These are phyloP conservation scores for Dastarcus helophoroides DNA, from an alignment of 2,888 invertebrate genomes.

Conservation along the genomic window DNA sequence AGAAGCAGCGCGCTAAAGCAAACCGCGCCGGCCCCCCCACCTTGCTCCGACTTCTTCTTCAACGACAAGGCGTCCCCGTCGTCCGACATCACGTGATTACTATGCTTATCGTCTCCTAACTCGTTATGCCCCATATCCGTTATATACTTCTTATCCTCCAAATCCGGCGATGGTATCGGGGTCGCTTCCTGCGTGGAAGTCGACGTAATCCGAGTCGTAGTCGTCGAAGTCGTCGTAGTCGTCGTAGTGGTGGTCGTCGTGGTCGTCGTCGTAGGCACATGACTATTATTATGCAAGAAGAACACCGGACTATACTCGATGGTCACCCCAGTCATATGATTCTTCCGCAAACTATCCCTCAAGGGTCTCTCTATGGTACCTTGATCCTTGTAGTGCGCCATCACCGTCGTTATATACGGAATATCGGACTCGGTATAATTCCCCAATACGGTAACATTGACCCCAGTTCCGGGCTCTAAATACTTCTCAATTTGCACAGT, in stretches of 20 bases:
- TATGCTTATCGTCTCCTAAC: too few relatives aligned
- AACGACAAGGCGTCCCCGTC: too few relatives aligned
- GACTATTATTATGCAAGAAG: slow-evolving; percentile 60
- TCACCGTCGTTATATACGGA: slow-evolving; percentile 61
- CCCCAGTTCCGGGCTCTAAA: slow-evolving; percentile 70
- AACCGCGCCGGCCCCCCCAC: too few relatives aligned
- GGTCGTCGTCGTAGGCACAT: slow-evolving; percentile 67
- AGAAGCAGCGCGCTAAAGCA: too few relatives aligned
- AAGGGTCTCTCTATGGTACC: slow-evolving; percentile 46
- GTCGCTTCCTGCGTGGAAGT: too few relatives aligned
- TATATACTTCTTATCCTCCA: too few relatives aligned
- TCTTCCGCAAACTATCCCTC: slow-evolving; percentile 52
- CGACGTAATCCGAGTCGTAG: too few relatives aligned
- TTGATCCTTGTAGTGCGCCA: slow-evolving; percentile 56
- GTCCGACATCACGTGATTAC: too few relatives aligned
- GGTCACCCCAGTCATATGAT: slow-evolving; percentile 54
- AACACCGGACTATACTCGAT: slow-evolving; percentile 67
- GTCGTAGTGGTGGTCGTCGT: slow-evolving; percentile 43
- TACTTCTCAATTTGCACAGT: slow-evolving; percentile 44
- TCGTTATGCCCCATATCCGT: too few relatives aligned
- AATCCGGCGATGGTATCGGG: too few relatives aligned
- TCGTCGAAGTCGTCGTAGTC: too few relatives aligned
- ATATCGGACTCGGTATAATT: slow-evolving; percentile 63
- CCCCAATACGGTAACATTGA: slow-evolving; percentile 68
- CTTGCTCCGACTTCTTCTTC: too few relatives aligned